Evolutionary conservation across 2,888 invertebrate species (phyloP).

Genomic region (Altica lythri): DNA sequence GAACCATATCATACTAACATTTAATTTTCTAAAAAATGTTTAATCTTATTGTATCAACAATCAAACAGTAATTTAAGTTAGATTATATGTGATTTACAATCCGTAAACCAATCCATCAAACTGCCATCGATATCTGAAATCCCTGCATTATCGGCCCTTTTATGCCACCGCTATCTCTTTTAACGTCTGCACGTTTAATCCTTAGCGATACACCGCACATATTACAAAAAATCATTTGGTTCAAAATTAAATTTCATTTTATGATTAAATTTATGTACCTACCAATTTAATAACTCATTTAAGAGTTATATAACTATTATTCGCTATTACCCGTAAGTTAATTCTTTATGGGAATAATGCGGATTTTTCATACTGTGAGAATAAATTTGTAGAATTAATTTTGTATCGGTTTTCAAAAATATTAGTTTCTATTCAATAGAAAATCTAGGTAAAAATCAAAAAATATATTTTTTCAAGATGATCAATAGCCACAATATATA

Average conservation of each 20-base stretch:
- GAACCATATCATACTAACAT: slow-evolving; percentile 8
- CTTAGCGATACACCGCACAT: slow-evolving; percentile 44
- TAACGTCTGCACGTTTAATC: slow-evolving; percentile 54
- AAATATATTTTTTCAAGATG: no score
- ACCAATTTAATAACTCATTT: no score
- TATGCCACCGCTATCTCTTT: slow-evolving; percentile 54
- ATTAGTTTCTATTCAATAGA: no score
- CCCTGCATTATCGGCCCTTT: slow-evolving; percentile 57
- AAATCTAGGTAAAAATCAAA: no score
- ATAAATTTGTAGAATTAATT: no score
- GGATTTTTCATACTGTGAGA: no score
- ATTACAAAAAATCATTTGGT: slow-evolving; percentile 20
- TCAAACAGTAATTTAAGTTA: slow-evolving; percentile 53
- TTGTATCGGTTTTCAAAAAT: no score
- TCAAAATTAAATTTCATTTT: slow-evolving; percentile 18
- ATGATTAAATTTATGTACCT: no score
- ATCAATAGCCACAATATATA: no score
- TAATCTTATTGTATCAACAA: slow-evolving; percentile 45
- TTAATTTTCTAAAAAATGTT: slow-evolving; percentile 30
- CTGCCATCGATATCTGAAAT: slow-evolving; percentile 58
- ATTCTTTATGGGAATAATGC: no score
- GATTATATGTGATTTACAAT: slow-evolving; percentile 60
- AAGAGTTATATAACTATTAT: no score
- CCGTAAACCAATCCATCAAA: slow-evolving; percentile 58
- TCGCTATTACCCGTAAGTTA: no score